These are phyloP conservation scores for Pseudorectes ferrugineus DNA, from an alignment of 2,113 vertebrate genomes.

Conservation along the genomic window DNA sequence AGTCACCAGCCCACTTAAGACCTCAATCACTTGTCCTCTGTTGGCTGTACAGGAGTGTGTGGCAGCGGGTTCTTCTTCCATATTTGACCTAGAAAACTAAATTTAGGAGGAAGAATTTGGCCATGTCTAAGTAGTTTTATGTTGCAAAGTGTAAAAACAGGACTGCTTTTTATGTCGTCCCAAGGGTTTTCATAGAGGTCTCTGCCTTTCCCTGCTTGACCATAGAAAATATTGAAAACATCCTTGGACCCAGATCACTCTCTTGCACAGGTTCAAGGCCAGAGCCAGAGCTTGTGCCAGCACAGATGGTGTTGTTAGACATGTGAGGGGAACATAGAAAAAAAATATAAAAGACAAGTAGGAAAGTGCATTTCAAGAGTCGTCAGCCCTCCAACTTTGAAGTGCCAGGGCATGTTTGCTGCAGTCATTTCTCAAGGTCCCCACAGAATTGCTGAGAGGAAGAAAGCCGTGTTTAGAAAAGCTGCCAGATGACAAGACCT, in stretches of 20 bases:
- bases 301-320: not conserved
- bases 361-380: slow-evolving; percentile 28
- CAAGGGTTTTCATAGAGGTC: not conserved
- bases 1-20: not conserved
- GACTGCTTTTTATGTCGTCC: not conserved
- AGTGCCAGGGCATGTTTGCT: slow-evolving; percentile 51
- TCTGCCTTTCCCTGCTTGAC: not conserved
- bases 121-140: not conserved
- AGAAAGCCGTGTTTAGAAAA: slow-evolving; percentile 18
- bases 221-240: not conserved
- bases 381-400: slow-evolving; percentile 26
- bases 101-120: not conserved
- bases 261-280: not conserved
- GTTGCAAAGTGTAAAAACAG: not conserved
- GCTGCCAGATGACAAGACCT: slow-evolving; percentile 39
- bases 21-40: not conserved
- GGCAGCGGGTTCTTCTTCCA: not conserved
- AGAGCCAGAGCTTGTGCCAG: not conserved
- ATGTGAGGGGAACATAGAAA: not conserved
- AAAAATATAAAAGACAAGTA: not conserved
- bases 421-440: slow-evolving; percentile 31
- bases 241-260: not conserved
- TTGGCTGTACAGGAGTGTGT: not conserved
- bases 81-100: not conserved
- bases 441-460: slow-evolving; percentile 33